Conservation (phyloP, 2,113 vertebrate species). For the Hemiscyllium ocellatum region DNA sequence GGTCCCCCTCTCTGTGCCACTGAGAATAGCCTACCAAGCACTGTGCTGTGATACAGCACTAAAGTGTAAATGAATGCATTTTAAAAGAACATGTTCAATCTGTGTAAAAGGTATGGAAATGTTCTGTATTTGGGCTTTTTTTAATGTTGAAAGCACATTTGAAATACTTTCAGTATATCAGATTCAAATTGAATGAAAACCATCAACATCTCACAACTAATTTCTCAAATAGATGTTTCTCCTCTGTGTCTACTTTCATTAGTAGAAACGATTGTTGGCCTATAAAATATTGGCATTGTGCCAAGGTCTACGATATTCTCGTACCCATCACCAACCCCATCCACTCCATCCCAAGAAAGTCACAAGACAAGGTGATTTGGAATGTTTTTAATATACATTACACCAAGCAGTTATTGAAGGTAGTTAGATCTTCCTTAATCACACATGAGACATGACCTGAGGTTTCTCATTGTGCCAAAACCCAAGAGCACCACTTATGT, state of each 20-base stretch:
- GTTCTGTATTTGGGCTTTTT: neutral
- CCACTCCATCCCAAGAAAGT: neutral
- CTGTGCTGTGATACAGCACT: neutral
- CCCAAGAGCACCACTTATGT: neutral
- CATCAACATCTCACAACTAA: neutral
- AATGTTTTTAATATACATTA: neutral
- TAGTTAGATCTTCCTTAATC: neutral
- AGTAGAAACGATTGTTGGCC: neutral
- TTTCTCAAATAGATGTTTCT: neutral
- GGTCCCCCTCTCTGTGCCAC: neutral
- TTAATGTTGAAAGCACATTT: neutral
- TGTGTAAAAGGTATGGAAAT: neutral
- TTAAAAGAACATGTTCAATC: neutral
- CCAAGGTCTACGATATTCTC: no score
- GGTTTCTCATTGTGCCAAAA: neutral
- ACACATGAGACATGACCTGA: neutral
- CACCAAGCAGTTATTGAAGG: neutral
- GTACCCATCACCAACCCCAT: neutral
- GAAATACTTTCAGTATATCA: neutral
- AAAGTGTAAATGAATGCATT: neutral
- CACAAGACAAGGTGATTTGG: neutral
- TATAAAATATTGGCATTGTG: neutral
- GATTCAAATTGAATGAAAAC: neutral
- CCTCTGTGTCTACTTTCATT: neutral
- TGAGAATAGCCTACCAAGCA: neutral